Conservation (phyloP, 2,888 invertebrate species). For the Apodemia mormo region DNA sequence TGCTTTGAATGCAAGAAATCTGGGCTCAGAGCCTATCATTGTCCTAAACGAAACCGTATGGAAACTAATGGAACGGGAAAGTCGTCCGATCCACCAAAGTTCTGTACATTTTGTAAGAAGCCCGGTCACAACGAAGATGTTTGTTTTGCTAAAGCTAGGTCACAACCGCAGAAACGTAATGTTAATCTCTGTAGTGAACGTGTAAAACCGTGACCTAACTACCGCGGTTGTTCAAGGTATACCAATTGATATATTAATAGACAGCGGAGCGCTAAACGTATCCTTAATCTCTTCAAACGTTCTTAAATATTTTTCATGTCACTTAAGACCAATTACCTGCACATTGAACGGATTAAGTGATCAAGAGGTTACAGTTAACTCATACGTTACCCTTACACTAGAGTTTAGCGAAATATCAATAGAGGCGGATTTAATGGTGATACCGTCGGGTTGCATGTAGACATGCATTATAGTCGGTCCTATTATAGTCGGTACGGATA, state of each 20-base stretch:
- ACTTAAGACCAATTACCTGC: slow-evolving; percentile 21
- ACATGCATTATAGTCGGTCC: too few relatives aligned
- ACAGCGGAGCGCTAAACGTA: slow-evolving; percentile 35
- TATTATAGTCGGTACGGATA: slow-evolving; percentile 19
- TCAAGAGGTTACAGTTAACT: slow-evolving; percentile 16
- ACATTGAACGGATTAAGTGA: slow-evolving; percentile 28
- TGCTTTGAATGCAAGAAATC: slow-evolving; percentile 5
- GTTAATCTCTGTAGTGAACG: slow-evolving; percentile 4
- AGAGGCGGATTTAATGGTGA: slow-evolving; percentile 12
- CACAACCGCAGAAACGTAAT: neutral
- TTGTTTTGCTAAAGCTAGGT: slow-evolving; percentile 19
- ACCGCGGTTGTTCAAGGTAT: slow-evolving; percentile 23
- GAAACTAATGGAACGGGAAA: too few relatives aligned
- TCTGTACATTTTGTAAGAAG: slow-evolving; percentile 22
- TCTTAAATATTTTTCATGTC: slow-evolving; percentile 29
- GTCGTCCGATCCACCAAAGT: too few relatives aligned
- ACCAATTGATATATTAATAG: slow-evolving; percentile 37
- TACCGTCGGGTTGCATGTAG: neutral
- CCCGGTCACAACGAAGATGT: slow-evolving; percentile 15
- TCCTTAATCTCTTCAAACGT: slow-evolving; percentile 32
- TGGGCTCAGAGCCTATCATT: neutral
- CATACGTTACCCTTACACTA: slow-evolving; percentile 28
- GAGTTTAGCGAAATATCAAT: slow-evolving; percentile 24
- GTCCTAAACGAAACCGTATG: neutral
- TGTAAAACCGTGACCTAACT: slow-evolving; percentile 11